A percentile compares a stretch with the other conserved stretches of the same genome.
These are phyloP conservation scores for Hypolimnas misippus DNA, from an alignment of 2,888 invertebrate genomes.

Conservation along the genomic window DNA sequence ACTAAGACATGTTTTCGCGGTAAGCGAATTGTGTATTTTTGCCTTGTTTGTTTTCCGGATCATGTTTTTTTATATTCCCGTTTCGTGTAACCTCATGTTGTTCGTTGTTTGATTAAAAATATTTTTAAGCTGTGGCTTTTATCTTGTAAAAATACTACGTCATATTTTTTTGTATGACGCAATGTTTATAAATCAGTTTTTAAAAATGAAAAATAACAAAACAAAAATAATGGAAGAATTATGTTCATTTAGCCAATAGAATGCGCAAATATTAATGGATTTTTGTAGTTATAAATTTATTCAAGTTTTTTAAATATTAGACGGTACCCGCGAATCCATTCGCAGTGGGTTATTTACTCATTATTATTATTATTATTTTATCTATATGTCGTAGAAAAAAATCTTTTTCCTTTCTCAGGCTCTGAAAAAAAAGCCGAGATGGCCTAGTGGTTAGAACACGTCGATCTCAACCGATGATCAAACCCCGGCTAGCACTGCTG, in stretches of 20 bases:
- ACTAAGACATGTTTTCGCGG: neutral
- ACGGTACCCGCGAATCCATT: too few relatives aligned
- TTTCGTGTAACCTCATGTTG: neutral
- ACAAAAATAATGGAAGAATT: too few relatives aligned
- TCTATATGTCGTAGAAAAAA: too few relatives aligned
- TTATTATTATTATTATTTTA: too few relatives aligned
- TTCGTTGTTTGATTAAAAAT: slow-evolving; percentile 14
- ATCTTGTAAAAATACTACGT: neutral
- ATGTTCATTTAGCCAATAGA: too few relatives aligned
- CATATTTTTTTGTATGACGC: neutral
- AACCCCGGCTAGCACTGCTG: neutral
- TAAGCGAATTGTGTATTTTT: slow-evolving; percentile 12
- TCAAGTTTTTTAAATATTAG: too few relatives aligned
- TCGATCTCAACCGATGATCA: neutral
- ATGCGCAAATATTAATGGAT: too few relatives aligned
- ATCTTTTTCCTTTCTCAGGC: too few relatives aligned
- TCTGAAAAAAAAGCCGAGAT: neutral
- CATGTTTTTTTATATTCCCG: slow-evolving; percentile 7
- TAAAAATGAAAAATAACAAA: too few relatives aligned
- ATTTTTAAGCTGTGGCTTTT: neutral
- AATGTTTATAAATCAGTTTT: too few relatives aligned
- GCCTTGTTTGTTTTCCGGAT: slow-evolving; percentile 12
- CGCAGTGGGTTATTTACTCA: too few relatives aligned
- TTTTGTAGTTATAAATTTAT: too few relatives aligned
- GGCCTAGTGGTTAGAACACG: neutral